Conservation (phyloP, 2,113 vertebrate species). For the Propithecus coquereli region DNA sequence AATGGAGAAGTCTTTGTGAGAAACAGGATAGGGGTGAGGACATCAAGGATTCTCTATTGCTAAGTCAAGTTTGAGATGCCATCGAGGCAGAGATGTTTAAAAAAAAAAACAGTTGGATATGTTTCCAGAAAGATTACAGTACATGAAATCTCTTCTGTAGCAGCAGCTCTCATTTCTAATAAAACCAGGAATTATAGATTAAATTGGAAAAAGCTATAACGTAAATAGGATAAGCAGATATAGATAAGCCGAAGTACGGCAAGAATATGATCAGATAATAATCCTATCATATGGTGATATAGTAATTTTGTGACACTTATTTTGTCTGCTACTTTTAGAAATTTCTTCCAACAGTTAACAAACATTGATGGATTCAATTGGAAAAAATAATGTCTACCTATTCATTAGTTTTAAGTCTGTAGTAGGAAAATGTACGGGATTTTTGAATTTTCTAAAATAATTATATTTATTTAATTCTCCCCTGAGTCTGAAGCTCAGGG, state of each 20-base stretch:
- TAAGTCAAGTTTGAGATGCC: neutral
- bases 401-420: neutral
- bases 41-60: neutral
- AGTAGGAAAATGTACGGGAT: neutral
- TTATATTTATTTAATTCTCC: neutral
- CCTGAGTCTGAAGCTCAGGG: neutral
- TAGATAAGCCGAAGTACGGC: neutral
- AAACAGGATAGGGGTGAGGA: neutral
- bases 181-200: neutral
- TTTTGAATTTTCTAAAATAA: conserved; percentile 8
- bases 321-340: neutral
- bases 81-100: neutral
- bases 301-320: neutral
- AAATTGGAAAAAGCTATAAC: neutral
- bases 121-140: neutral
- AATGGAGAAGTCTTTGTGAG: neutral
- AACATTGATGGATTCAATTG: neutral
- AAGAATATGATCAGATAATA: neutral
- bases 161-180: neutral
- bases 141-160: neutral
- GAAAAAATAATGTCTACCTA: neutral
- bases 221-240: neutral
- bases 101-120: neutral
- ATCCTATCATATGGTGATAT: neutral
- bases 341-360: neutral